phyloP scores from a whole-genome alignment of 2,113 vertebrate genomes.

The Sorex araneus region DNA sequence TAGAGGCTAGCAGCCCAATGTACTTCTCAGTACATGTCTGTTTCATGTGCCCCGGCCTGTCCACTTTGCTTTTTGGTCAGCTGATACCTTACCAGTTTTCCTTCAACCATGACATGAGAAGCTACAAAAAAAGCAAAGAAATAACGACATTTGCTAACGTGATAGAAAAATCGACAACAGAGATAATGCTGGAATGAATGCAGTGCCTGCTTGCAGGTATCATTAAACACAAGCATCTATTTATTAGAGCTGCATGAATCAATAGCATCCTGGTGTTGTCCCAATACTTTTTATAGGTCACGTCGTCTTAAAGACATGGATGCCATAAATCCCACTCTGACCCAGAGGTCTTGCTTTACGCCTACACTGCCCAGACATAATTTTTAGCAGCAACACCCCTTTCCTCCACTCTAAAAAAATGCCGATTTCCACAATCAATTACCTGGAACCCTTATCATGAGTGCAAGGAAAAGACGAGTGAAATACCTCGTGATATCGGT shows the following conservation, averaged over 20 bases:
- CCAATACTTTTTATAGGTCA: not conserved
- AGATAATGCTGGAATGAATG: not conserved
- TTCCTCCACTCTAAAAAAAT: not conserved
- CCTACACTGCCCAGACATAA: not conserved
- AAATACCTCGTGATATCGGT: not conserved
- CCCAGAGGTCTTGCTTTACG: not conserved
- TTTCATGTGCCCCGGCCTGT: not conserved
- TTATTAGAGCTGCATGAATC: not conserved
- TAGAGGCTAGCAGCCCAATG: not conserved
- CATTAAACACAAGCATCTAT: constrained; percentile 24
- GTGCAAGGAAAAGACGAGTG: not conserved
- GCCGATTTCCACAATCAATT: not conserved
- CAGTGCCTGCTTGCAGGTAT: not conserved
- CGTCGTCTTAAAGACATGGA: not conserved
- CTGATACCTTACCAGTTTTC: not conserved
- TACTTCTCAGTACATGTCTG: not conserved
- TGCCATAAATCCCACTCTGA: not conserved
- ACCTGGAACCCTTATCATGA: not conserved
- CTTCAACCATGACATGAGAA: not conserved
- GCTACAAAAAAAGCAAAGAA: not conserved
- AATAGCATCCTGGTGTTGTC: not conserved
- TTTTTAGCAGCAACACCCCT: not conserved
- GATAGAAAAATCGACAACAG: not conserved
- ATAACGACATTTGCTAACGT: not conserved
- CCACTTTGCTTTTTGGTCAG: not conserved